These are phyloP conservation scores for Melanostoma scalare DNA, from an alignment of 2,888 invertebrate genomes.

Conservation along the genomic window DNA sequence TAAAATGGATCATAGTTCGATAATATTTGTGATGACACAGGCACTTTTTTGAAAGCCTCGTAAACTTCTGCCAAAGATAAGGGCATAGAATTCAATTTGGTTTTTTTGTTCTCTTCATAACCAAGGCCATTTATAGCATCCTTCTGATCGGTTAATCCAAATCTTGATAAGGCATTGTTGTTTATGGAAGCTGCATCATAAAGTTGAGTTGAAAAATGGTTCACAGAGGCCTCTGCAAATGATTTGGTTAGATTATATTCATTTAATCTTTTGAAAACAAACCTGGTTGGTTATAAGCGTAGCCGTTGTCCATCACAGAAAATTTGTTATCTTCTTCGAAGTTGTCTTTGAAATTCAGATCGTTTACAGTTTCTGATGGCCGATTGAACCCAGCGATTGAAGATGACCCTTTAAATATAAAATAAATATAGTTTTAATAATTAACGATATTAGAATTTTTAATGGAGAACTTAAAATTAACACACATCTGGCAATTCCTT, in stretches of 20 bases:
- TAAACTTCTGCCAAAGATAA: conserved; percentile 76
- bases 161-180: conserved; percentile 80
- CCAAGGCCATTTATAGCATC: conserved; percentile 84
- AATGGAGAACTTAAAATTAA: too few relatives aligned
- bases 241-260: too few relatives aligned
- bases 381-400: conserved; percentile 80
- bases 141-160: conserved; percentile 85
- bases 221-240: conserved; percentile 81
- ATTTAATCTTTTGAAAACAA: conserved; percentile 12
- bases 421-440: not conserved
- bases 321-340: conserved; percentile 79
- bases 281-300: conserved; percentile 79
- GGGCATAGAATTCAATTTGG: conserved; percentile 76
- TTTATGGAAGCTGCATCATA: conserved; percentile 77
- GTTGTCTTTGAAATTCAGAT: conserved; percentile 89
- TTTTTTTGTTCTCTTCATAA: conserved; percentile 79
- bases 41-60: conserved; percentile 93
- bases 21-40: conserved; percentile 90
- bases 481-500: too few relatives aligned
- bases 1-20: conserved; percentile 96
- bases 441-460: too few relatives aligned
- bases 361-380: conserved; percentile 83
- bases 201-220: conserved; percentile 75
- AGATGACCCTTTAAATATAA: conserved; percentile 77
- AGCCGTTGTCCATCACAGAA: conserved; percentile 73